A percentile compares a stretch with the other conserved stretches of the same genome.
Conservation (phyloP, 2,888 invertebrate genomes). For the Agrilus mali region DNA sequence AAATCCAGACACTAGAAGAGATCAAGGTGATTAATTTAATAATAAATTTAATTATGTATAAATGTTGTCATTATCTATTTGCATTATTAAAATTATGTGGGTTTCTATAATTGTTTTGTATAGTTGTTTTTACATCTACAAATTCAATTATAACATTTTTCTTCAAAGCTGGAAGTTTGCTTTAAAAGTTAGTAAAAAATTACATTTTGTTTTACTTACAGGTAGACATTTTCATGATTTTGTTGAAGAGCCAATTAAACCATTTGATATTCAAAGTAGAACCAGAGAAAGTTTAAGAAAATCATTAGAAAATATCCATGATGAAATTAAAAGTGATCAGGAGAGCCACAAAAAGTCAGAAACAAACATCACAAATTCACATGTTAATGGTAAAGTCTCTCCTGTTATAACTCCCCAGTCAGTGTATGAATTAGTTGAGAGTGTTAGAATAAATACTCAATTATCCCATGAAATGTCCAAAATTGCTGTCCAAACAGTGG, state of each 20-base stretch:
- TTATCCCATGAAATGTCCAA: conserved; percentile 78
- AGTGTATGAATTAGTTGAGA: conserved; percentile 67
- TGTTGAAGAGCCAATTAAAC: conserved; percentile 13
- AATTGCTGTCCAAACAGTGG: conserved; percentile 70
- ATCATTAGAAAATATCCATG: conserved; percentile 25
- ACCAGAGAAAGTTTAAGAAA: conserved; percentile 22
- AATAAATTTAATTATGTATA: no score
- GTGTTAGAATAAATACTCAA: conserved; percentile 71
- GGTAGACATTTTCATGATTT: conserved; percentile 1
- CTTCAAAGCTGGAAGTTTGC: no score
- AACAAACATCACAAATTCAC: conserved; percentile 10
- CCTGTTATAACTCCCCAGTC: conserved; percentile 40
- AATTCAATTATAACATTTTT: no score
- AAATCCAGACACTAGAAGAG: conserved; percentile 1
- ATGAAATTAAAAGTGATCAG: conserved; percentile 23
- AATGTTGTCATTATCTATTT: no score
- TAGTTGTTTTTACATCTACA: no score
- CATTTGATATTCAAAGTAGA: conserved; percentile 18
- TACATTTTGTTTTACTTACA: not conserved
- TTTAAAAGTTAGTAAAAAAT: no score
- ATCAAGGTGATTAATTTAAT: no score
- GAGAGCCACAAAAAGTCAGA: conserved; percentile 21
- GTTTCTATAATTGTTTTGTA: no score
- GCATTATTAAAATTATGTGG: no score
- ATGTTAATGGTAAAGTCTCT: conserved; percentile 19